Conservation (phyloP, 2,888 invertebrate genomes). For the Parnassius glacialis region DNA sequence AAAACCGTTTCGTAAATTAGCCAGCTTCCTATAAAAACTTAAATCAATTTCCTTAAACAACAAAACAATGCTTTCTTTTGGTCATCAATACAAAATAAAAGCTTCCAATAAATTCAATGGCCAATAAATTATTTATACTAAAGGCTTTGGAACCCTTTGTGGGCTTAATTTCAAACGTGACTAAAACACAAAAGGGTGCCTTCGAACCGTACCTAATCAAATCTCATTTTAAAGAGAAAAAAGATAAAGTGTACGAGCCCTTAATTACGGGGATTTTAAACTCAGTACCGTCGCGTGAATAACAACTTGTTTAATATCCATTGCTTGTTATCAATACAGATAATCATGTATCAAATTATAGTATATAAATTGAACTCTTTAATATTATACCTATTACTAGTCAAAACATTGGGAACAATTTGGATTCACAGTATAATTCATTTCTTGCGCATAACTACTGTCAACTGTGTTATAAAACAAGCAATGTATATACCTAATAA, state of each 20-base stretch:
- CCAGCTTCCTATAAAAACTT: conserved; percentile 12
- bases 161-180: conserved; percentile 42
- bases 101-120: conserved; percentile 29
- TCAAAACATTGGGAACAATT: too few species aligned
- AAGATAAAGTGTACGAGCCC: conserved; percentile 26
- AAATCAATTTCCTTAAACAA: conserved; percentile 23
- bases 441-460: too few species aligned
- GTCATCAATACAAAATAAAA: conserved; percentile 25
- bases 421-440: too few species aligned
- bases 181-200: conserved; percentile 45
- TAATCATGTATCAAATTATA: too few species aligned
- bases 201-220: conserved; percentile 37
- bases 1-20: conserved; percentile 21
- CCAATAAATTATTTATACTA: conserved; percentile 31
- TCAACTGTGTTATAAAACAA: neutral
- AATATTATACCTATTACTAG: too few species aligned
- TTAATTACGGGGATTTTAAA: conserved; percentile 13
- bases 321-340: conserved; percentile 2
- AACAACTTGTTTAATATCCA: conserved; percentile 3
- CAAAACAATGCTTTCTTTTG: conserved; percentile 20
- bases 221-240: conserved; percentile 34
- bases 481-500: conserved; percentile 14
- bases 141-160: conserved; percentile 34
- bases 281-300: neutral
- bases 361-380: too few species aligned